Evolutionary conservation across 2,113 vertebrate genomes (phyloP).

Genomic region (Menura novaehollandiae): DNA sequence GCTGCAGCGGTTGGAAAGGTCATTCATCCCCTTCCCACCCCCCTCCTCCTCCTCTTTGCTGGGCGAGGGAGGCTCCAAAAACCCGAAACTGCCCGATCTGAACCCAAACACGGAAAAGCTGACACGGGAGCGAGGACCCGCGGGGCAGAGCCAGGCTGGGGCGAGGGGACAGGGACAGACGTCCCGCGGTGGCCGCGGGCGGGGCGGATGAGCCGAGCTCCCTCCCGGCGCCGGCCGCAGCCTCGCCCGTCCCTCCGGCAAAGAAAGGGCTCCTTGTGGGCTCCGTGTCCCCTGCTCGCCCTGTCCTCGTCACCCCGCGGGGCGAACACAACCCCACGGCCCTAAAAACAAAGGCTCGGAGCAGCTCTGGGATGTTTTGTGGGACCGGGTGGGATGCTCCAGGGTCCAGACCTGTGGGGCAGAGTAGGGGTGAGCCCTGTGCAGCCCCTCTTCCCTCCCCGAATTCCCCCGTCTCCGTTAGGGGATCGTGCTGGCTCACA

Average conservation of each 20-base stretch:
- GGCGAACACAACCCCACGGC: not conserved
- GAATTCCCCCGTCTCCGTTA: accelerated
- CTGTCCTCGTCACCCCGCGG: not conserved
- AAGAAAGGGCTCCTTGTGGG: constrained; percentile 17
- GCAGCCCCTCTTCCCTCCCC: not conserved
- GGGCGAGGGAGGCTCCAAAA: not conserved
- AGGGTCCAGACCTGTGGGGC: accelerated
- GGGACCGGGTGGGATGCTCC: not conserved
- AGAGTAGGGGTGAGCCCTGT: not conserved
- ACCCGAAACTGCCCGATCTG: not conserved
- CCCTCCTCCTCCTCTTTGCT: not conserved
- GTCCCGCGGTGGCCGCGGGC: not conserved
- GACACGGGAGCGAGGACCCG: not conserved
- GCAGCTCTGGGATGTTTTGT: not conserved
- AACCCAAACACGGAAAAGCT: not conserved
- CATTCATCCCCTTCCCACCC: not conserved
- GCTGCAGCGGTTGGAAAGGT: not conserved
- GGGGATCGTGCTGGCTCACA: accelerated
- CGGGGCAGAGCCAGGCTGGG: not conserved
- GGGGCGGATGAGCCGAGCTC: not conserved
- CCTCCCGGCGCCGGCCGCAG: not conserved
- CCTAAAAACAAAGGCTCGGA: not conserved
- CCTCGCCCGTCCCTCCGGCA: not conserved
- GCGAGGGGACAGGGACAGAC: not conserved
- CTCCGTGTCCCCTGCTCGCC: not conserved